phyloP scores from a whole-genome alignment of 2,888 invertebrate genomes.

The Cryptus armator region DNA sequence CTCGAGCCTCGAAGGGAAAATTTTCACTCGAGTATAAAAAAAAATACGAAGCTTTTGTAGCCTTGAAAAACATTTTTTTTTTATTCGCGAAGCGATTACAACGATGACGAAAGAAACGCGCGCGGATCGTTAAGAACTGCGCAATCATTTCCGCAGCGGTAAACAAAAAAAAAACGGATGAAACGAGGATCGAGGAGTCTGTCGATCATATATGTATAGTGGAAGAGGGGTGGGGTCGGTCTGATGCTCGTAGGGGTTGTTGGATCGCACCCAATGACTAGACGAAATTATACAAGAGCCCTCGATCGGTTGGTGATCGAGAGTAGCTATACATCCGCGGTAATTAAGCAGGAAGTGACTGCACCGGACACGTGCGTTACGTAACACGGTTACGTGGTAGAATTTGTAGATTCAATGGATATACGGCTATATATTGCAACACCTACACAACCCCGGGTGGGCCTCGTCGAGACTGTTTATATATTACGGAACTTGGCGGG shows the following conservation, averaged over 20 bases:
- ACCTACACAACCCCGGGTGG: background rate
- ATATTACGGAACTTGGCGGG: background rate
- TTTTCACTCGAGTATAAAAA: conserved; percentile 19
- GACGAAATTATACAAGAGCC: conserved; percentile 56
- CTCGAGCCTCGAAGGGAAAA: background rate
- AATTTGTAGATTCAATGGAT: conserved; percentile 5
- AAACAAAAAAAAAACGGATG: background rate
- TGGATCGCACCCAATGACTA: conserved; percentile 64
- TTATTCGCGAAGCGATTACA: conserved; percentile 4
- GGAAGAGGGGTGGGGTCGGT: conserved; percentile 1
- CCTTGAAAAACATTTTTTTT: conserved; percentile 1
- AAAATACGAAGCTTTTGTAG: conserved; percentile 23
- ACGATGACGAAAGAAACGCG: conserved; percentile 16
- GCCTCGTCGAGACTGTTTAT: conserved; percentile 7
- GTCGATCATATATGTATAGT: conserved; percentile 3
- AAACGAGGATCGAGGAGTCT: conserved; percentile 28
- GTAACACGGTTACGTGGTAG: conserved; percentile 38
- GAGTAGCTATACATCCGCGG: conserved; percentile 53
- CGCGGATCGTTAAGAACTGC: conserved; percentile 49
- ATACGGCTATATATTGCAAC: background rate
- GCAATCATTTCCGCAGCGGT: conserved; percentile 52
- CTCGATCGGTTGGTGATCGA: conserved; percentile 43
- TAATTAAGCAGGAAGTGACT: conserved; percentile 72
- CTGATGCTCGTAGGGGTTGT: conserved; percentile 39
- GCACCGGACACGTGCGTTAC: conserved; percentile 57